Percentiles rank a stretch among this genome's conserved stretches.
phyloP scores from a whole-genome alignment of 2,113 vertebrate genomes.

The Tringa solitaria region DNA sequence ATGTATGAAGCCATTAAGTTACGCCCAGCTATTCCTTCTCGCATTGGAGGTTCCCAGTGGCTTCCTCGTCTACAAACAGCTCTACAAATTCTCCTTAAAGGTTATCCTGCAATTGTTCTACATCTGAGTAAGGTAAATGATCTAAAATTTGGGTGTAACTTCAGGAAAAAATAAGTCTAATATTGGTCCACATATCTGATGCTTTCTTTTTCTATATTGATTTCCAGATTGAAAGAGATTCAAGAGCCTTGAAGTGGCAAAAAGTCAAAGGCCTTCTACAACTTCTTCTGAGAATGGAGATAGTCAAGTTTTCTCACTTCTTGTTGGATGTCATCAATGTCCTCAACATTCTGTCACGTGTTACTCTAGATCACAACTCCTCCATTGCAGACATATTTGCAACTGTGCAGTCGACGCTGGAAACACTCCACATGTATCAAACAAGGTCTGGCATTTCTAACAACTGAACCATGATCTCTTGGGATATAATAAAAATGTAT shows the following conservation, averaged over 20 bases:
- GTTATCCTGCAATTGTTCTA: conserved; percentile 61
- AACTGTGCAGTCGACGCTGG: conserved; percentile 30
- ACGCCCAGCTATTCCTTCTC: conserved; percentile 42
- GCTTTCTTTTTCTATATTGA: background rate
- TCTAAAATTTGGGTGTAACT: background rate
- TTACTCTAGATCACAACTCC: conserved; percentile 40
- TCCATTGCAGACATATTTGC: conserved; percentile 64
- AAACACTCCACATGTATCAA: conserved; percentile 64
- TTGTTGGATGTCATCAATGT: conserved; percentile 56
- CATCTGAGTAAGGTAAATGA: conserved; percentile 63
- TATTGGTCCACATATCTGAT: background rate
- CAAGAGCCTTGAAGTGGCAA: background rate
- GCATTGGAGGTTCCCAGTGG: conserved; percentile 29
- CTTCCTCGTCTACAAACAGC: conserved; percentile 50
- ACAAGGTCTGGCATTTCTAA: conserved; percentile 32
- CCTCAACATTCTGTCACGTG: conserved; percentile 56
- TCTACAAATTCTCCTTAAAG: conserved; percentile 63
- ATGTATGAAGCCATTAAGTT: conserved; percentile 43
- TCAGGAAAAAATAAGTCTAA: background rate
- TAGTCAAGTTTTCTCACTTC: conserved; percentile 63
- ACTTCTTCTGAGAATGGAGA: conserved; percentile 35
- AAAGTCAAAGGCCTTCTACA: conserved; percentile 44
- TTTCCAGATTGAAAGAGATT: conserved; percentile 21
- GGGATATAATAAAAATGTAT: background rate
- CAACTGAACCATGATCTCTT: background rate